Evolutionary conservation across 1,140 invertebrate species (phyloP), one percentile per base, ranked within the genome.

Genomic region (Drepana arcuata): DNA sequence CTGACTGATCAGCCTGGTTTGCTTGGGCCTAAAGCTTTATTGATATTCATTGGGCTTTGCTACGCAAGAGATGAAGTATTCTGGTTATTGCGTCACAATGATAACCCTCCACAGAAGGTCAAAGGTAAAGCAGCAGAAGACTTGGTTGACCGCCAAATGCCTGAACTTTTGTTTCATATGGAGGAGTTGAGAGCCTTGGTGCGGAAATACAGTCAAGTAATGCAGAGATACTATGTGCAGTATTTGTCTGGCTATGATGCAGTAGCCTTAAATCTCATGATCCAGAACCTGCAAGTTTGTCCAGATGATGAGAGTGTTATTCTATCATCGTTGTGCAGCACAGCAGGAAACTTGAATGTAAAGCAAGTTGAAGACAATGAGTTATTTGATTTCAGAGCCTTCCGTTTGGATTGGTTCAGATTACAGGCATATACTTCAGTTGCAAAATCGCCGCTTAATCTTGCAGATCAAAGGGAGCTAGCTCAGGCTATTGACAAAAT

Each of bases 311-410:
- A 99, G 77, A 95, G 93, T 55, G 87, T 96, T 18, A 97, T 99
- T 49, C 85, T 99, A 3, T 95, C 95, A 10, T 97, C 97, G 12
- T 87, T 99, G 28, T 97, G 95, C 66, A 94, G 92, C 54, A 94
- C 91, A 15, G 94, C 98, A 51, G 90, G 95, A 2, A 91, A 86
- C 71, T 74, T 98, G 13, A 94, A 89, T 33, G 93, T 99, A 0
- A 98, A 97, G 72, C 96, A 98, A 90, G 95, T 98, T 29, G 96
- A 99, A 83, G 95, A 96, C 12, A 98, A 97, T 85, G 95, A 98
- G 71, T 65, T 96, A 0, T 98, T 99, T 87, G 96, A 99, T 83
- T 98, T 99, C 65, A 87, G 95, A 57, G 94, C 95, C 7, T 91
- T 99, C 37, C 88, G 98, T 16, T 71, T 99, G 15, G 98, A 99